Evolutionary conservation across 2,797 vertebrate genomes (phyloP), one percentile per base, ranked within the genome.

Genomic region (Falco concolor): DNA sequence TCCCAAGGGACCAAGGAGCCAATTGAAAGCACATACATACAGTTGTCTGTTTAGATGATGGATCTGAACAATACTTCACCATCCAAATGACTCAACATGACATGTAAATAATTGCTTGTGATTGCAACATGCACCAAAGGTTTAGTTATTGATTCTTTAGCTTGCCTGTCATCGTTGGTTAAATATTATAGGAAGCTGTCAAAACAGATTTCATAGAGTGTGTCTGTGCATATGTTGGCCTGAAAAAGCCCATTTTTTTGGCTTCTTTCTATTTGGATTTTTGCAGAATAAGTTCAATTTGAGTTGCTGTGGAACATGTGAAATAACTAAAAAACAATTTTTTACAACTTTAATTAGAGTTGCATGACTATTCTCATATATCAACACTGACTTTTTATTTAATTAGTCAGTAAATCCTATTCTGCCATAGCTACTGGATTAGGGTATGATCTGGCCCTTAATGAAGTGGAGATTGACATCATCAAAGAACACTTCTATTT

Each of bases 61-160:
- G 78, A 94, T 95, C 76, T 93, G 90, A 95, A 95, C 80, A 95
- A 91, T 97, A 92, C 85, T 96, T 97, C 93, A 97, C 74, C 85
- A 90, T 94, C 64, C 87, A 96, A 95, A 96, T 78, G 87, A 89
- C 87, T 97, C 92, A 89, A 95, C 81, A 90, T 94, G 96, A 89
- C 96, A 86, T 72, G 76, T 87, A 96, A 97, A 97, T 97, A 95
- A 97, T 96, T 96, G 87, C 67, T 85, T 79, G 79, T 89, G 96
- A 97, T 96, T 95, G 93, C 84, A 95, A 95, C 92, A 95, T 87
- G 92, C 81, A 96, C 92, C 75, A 80, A 93, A 96, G 90, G 53
- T 95, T 97, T 95, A 90, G 81, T 81, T 97, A 97, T 96, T 95
- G 94, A 97, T 97, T 97, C 88, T 93, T 88, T 80, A 90, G 47